Evolutionary conservation across 2,888 invertebrate species (phyloP).

Genomic region (Lingula anatina): DNA sequence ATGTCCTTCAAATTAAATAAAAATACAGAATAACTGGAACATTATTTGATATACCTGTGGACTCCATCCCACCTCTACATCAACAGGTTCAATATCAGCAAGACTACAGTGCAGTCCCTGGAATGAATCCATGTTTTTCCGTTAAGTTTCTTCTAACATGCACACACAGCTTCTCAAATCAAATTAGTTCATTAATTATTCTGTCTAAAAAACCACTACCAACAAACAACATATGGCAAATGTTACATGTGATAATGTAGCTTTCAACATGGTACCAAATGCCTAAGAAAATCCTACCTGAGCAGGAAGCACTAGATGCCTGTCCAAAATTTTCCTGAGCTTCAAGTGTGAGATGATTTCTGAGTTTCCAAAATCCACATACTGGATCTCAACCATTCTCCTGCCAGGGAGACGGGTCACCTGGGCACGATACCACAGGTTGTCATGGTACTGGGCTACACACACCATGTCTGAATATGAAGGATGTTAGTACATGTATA

Average conservation of each 20-base stretch:
- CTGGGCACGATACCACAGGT: constrained; percentile 65
- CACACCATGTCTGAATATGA: constrained; percentile 62
- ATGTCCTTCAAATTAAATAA: not conserved
- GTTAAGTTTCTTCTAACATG: too few species aligned
- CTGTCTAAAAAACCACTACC: too few species aligned
- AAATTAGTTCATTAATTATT: too few species aligned
- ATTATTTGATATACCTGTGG: constrained; percentile 12
- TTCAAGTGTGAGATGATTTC: constrained; percentile 56
- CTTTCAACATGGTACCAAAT: not conserved
- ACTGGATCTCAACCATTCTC: constrained; percentile 58
- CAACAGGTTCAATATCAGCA: constrained; percentile 30
- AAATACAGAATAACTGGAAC: not conserved
- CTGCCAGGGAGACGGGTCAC: constrained; percentile 56
- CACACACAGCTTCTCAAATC: too few species aligned
- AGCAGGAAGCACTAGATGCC: constrained; percentile 26
- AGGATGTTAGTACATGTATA: too few species aligned
- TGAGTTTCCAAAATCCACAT: constrained; percentile 63
- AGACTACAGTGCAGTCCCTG: constrained; percentile 56
- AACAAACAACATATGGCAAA: too few species aligned
- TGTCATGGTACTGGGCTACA: constrained; percentile 62
- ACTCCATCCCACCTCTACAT: constrained; percentile 18
- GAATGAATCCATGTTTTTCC: constrained; percentile 38
- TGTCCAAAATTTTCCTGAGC: constrained; percentile 52
- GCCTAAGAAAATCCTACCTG: constrained; percentile 18
- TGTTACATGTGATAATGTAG: too few species aligned